Conservation (phyloP, 2,888 invertebrate species). For the Chalcis sispes region DNA sequence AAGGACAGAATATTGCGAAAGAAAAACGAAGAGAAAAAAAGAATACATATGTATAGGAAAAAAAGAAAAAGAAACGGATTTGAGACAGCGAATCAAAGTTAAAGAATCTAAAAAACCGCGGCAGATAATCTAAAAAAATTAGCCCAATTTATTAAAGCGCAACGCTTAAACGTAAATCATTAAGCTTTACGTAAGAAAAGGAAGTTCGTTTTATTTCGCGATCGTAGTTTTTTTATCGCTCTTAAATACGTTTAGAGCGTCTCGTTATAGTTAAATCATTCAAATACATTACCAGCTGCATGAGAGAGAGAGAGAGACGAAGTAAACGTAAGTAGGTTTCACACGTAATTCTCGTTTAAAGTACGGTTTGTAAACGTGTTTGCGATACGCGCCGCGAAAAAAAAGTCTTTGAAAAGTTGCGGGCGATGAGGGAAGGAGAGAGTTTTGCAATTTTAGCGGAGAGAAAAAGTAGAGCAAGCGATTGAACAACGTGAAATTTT, state of each 20-base stretch:
- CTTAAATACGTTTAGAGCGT: too few relatives aligned
- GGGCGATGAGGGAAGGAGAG: slow-evolving; percentile 20
- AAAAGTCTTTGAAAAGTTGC: slow-evolving; percentile 29
- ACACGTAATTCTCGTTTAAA: slow-evolving; percentile 9
- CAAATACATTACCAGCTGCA: too few relatives aligned
- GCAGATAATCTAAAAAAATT: too few relatives aligned
- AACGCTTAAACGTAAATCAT: too few relatives aligned
- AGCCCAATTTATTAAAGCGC: slow-evolving; percentile 41
- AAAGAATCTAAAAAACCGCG: slow-evolving; percentile 3
- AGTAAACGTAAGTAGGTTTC: slow-evolving; percentile 1
- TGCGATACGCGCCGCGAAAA: too few relatives aligned
- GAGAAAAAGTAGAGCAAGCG: slow-evolving; percentile 33
- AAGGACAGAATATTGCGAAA: slow-evolving; percentile 38
- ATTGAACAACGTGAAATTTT: slow-evolving; percentile 42
- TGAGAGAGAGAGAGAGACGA: too few relatives aligned
- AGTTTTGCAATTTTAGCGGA: slow-evolving; percentile 39
- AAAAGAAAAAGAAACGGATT: too few relatives aligned
- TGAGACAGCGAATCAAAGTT: slow-evolving; percentile 26
- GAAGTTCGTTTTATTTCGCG: slow-evolving; percentile 8
- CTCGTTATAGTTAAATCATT: too few relatives aligned
- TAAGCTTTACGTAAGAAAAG: slow-evolving; percentile 43
- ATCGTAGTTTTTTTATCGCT: background rate
- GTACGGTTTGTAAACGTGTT: background rate
- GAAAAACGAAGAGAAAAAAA: background rate
- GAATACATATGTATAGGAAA: too few relatives aligned